Conservation (phyloP, 2,797 vertebrate genomes). For the Taenioides sp. region DNA sequence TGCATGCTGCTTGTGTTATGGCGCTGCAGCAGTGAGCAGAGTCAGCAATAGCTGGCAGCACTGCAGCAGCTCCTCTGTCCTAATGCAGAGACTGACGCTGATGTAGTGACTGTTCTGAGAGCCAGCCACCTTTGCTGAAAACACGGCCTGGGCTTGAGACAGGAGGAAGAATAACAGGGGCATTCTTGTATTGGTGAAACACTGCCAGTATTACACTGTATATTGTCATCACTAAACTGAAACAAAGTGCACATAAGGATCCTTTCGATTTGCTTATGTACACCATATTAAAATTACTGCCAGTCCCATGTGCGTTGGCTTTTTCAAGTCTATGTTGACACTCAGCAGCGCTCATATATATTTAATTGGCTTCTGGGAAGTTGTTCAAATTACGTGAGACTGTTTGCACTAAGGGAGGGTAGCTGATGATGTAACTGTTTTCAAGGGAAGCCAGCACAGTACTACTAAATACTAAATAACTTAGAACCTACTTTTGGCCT, state of each 20-base stretch:
- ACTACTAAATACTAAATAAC: neutral
- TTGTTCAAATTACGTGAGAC: constrained; percentile 40
- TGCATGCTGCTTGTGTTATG: constrained; percentile 31
- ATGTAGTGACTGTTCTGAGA: constrained; percentile 47
- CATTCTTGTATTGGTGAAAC: constrained; percentile 5
- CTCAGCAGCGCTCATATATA: constrained; percentile 43
- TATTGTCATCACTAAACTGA: neutral
- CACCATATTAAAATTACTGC: neutral
- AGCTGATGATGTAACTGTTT: constrained; percentile 23
- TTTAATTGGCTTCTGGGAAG: constrained; percentile 42
- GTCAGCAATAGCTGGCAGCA: constrained; percentile 63
- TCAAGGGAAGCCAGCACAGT: constrained; percentile 11
- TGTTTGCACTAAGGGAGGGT: constrained; percentile 16
- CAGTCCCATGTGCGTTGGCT: constrained; percentile 1
- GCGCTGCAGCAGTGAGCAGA: constrained; percentile 42
- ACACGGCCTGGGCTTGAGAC: neutral
- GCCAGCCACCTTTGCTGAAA: constrained; percentile 39
- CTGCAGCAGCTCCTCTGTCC: constrained; percentile 50
- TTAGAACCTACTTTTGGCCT: neutral
- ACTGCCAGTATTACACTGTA: neutral
- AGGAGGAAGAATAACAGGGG: constrained; percentile 11
- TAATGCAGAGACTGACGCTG: constrained; percentile 41
- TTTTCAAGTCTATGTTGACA: constrained; percentile 16
- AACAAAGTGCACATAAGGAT: neutral
- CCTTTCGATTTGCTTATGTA: neutral